Evolutionary conservation across 2,888 invertebrate species (phyloP).

Genomic region (Melitaea athalia): DNA sequence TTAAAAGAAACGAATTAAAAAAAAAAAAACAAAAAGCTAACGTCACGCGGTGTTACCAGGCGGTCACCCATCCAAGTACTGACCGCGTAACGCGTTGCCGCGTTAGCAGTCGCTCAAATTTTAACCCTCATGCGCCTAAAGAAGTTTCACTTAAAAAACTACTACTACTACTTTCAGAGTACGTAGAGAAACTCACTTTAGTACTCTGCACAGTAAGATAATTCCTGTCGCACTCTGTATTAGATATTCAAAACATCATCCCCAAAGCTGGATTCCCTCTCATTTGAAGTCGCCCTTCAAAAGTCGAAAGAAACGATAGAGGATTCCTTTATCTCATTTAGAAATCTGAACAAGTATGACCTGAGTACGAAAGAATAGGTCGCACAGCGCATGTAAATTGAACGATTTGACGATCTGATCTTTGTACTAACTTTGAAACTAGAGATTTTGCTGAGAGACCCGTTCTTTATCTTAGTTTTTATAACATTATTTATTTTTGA

Average conservation of each 20-base stretch:
- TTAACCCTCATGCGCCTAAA: no score
- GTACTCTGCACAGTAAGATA: no score
- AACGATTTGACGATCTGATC: constrained; percentile 7
- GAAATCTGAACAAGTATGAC: constrained; percentile 27
- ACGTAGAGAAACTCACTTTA: no score
- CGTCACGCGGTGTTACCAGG: no score
- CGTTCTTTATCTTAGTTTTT: not conserved
- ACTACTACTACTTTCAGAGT: no score
- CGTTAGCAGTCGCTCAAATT: no score
- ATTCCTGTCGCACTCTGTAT: not conserved
- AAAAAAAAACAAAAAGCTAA: no score
- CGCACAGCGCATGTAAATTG: constrained; percentile 32
- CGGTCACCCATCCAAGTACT: no score
- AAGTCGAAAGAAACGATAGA: constrained; percentile 11
- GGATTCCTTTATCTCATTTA: constrained; percentile 29
- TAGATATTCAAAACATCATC: constrained; percentile 9
- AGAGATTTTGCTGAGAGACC: not conserved
- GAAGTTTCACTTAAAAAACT: no score
- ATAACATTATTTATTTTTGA: not conserved
- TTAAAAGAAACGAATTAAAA: no score
- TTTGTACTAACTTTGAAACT: not conserved
- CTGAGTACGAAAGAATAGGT: constrained; percentile 13
- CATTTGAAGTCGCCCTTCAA: constrained; percentile 8
- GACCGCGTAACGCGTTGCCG: no score
- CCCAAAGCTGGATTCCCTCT: not conserved